Percentiles rank a stretch among this genome's conserved stretches.
Conservation (phyloP, 2,888 invertebrate genomes). For the Idaea aversata region DNA sequence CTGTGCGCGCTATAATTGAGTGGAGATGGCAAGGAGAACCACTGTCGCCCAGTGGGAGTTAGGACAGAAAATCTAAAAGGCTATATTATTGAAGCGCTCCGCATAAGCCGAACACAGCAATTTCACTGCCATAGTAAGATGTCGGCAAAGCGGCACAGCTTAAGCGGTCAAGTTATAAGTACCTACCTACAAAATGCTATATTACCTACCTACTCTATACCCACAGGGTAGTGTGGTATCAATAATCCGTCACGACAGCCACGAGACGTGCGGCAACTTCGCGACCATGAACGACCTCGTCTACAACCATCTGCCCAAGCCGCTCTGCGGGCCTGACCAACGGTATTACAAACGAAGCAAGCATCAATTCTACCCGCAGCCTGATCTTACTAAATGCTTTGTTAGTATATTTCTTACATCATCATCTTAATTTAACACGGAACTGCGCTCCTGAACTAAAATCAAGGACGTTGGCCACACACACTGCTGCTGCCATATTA, state of each 20-base stretch:
- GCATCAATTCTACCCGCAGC: slow-evolving; percentile 65
- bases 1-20: no score
- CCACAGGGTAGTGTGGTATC: slow-evolving; percentile 61
- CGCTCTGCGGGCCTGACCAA: slow-evolving; percentile 62
- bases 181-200: neutral
- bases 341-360: slow-evolving; percentile 64
- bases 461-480: neutral
- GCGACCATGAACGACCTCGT: slow-evolving; percentile 75
- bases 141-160: neutral
- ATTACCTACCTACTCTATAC: neutral
- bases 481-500: neutral
- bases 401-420: slow-evolving; percentile 40
- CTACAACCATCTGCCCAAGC: slow-evolving; percentile 77
- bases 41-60: no score
- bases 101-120: no score
- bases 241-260: slow-evolving; percentile 64
- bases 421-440: neutral
- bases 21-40: no score
- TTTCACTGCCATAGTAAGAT: no score
- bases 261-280: slow-evolving; percentile 69
- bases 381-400: slow-evolving; percentile 65
- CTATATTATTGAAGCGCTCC: no score
- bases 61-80: no score
- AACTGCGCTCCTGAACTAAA: no score
- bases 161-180: no score